Base-by-base conservation (phyloP, 2,888 invertebrate genomes). In the Ennomos quercinarius region DNA sequence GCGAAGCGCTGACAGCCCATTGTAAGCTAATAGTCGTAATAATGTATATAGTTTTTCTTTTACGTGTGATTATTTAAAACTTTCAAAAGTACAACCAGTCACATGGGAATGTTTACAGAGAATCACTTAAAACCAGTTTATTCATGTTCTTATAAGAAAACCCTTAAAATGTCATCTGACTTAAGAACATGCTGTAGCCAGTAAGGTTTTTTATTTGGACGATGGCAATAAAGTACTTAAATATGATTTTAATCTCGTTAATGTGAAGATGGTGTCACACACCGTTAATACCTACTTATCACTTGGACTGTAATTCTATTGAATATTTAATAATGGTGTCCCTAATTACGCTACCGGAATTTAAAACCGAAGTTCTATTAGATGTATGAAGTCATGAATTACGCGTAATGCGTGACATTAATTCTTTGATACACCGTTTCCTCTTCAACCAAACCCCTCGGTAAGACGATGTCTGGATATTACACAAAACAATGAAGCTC, bases 1-100 rank as follows among this genome's bases (percentile, higher is more conserved):
- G 82, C 83, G 72, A 78, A 78, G 77, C 78, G 88, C 83, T 90
- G 89, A 91, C 91, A 91, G 86, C 77, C 78, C 78, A 84, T 86
- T 79, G 85, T 83, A 80, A 84, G 84, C 82, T 89, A 89, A 90
- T 91, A 89, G 86, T 88, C 83, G 80, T 87, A 86, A 86, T 89
- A 27, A 77, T 87, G 83, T 86, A 80, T 81, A 77, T 77, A 76
- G 10, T 82, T 83, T 81, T 81, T 80, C 73, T 81, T 78, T 73
- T 74, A 70, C 71, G 73, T 73, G 73, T 76, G 72, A 63, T 84
- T 87, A 90, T 89, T 89, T 89, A 88, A 83, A 78, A 72, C 76
- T 73, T 77, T 77, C 73, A 74, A 67, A 76, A 77, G 76, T 79
- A 78, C 75, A 73, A 72, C 67, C 1, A 27, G 27, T 74, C 78